Base-by-base conservation (phyloP, 2,888 invertebrate genomes). In the Tigriopus californicus region DNA sequence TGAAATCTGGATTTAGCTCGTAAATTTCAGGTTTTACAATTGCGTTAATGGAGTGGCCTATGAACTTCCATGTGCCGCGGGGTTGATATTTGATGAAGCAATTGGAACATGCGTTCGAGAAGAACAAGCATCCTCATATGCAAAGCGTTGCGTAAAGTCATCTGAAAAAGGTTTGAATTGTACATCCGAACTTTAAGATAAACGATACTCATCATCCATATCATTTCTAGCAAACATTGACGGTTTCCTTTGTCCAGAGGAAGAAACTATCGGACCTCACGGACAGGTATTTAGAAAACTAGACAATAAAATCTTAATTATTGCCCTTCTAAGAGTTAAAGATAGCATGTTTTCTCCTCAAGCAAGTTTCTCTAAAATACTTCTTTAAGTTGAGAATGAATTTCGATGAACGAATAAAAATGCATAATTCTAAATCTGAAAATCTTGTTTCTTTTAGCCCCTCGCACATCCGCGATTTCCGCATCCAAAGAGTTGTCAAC, bases 391-490 rank as follows among this genome's bases (percentile, higher is more conserved):
- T 33, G 33, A n/a, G n/a, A n/a, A n/a, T n/a, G n/a, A n/a, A n/a
- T n/a, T n/a, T n/a, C n/a, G n/a, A n/a, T n/a, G n/a, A n/a, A n/a
- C n/a, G n/a, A n/a, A n/a, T n/a, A n/a, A n/a, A n/a, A n/a, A n/a
- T n/a, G n/a, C n/a, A n/a, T n/a, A n/a, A n/a, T n/a, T n/a, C n/a
- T n/a, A n/a, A n/a, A n/a, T n/a, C 33, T 33, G 8, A 33, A 33
- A 33, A 33, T 33, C 33, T 33, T 33, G 33, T 33, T 33, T 33
- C 4, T 33, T 33, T 33, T 33, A 33, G 24, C 57, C 57, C 15
- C 41, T 49, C n/a, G 59, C 59, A 22, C 59, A 59, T 41, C 59
- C 59, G 42, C 40, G 52, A n/a, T 59, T 59, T 33, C 49, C 59
- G 20, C 59, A 59, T 24, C 59, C 59, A 12, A 53, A 51, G 8